phyloP scores from a whole-genome alignment of 2,888 invertebrate species.

The Xestia rhomboidea region DNA sequence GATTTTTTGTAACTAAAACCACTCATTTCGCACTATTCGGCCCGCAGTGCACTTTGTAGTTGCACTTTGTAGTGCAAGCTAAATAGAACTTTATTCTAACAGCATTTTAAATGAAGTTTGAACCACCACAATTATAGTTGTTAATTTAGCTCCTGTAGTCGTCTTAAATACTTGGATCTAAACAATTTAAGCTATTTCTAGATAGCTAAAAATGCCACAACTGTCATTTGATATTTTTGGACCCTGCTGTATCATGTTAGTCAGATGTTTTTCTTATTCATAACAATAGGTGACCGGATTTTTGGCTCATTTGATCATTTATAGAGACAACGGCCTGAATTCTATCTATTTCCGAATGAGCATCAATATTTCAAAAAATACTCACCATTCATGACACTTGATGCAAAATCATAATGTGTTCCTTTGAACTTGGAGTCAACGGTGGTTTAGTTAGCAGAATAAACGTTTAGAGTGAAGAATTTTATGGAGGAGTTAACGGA shows the following conservation, averaged over 20 bases:
- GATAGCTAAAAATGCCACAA: not conserved
- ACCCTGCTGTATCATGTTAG: not conserved
- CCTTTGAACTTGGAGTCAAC: constrained; percentile 29
- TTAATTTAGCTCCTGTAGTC: too few species aligned
- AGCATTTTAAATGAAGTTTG: too few species aligned
- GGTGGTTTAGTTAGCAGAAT: constrained; percentile 17
- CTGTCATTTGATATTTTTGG: not conserved
- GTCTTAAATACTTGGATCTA: not conserved
- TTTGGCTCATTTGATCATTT: constrained; percentile 13
- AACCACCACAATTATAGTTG: too few species aligned
- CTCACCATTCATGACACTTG: constrained; percentile 1
- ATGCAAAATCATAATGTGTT: constrained; percentile 10
- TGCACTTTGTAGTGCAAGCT: too few species aligned
- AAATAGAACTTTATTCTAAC: too few species aligned
- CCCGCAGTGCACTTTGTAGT: too few species aligned
- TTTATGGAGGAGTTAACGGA: constrained; percentile 62
- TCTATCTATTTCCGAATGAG: not conserved
- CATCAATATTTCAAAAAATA: constrained; percentile 21
- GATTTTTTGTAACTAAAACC: too few species aligned
- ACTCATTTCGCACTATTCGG: too few species aligned
- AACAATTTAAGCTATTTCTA: constrained; percentile 1
- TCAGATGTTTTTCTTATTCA: not conserved
- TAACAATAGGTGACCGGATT: constrained; percentile 8
- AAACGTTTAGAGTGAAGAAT: constrained; percentile 30
- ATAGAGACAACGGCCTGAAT: constrained; percentile 24